Evolutionary conservation across 1,140 invertebrate genomes (phyloP), one percentile per base, ranked within the genome.

Genomic region (Drosophila lini): DNA sequence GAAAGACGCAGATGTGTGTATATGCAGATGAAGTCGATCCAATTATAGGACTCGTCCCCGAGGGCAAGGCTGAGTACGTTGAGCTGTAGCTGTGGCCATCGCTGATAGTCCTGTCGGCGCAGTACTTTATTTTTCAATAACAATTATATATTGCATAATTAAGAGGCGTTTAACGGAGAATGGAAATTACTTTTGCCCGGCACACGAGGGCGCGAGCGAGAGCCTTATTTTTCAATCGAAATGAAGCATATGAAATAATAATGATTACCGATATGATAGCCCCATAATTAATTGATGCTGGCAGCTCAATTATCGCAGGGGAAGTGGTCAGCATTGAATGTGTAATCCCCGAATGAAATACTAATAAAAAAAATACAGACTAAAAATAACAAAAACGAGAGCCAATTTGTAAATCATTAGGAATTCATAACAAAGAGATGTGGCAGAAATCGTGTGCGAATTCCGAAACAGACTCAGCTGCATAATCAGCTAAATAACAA

Each of bases 61-160:
- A 71, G 69, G 65, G 44, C 38, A 55, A 41, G 38, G 31, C 62
- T 47, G 64, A 45, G 31, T 34, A 19, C 57, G 34, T 63, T n/a
- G 22, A 67, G 63, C 45, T 9, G 32, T 8, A 7, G 34, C 19
- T n/a, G 34, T 44, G 11, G 58, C n/a, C 38, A 25, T 19, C 28
- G 53, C 28, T 32, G 55, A 58, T 70, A 56, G 45, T 52, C 50
- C 56, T 57, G 52, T 56, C 57, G 58, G 34, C 42, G 19, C 45
- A 60, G 65, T 75, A 82, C 62, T 83, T 86, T 76, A 88, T 88
- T 80, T 78, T 86, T 88, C 71, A 68, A 68, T 74, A 78, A 67
- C 64, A 80, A 70, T 61, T 70, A 78, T 75, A 76, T 71, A 53
- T 45, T 76, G 28, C 74, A 76, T 76, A 77, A 77, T 77, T 76